A percentile compares a stretch with the other conserved stretches of the same genome.
These are phyloP conservation scores for Tetragonula carbonaria DNA, from an alignment of 2,888 invertebrate genomes.

Conservation along the genomic window DNA sequence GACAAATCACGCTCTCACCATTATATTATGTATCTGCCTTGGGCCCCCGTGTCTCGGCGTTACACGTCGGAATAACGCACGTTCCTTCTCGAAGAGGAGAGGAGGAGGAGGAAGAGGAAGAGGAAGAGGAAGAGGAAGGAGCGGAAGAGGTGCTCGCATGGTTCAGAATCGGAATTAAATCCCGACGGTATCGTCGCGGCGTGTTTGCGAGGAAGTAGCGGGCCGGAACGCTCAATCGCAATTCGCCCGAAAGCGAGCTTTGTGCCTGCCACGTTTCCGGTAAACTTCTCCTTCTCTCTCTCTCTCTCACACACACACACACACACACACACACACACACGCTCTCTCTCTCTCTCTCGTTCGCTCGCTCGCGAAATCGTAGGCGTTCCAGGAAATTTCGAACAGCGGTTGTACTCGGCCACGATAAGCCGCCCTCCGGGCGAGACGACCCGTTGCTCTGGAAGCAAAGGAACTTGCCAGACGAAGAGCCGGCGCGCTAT, in stretches of 20 bases:
- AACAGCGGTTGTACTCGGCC: conserved; percentile 65
- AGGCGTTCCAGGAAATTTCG: conserved; percentile 70
- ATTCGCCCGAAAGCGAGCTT: conserved; percentile 58
- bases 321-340: neutral
- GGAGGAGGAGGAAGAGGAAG: neutral
- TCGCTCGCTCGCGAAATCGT: conserved; percentile 50
- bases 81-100: neutral
- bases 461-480: conserved; percentile 73
- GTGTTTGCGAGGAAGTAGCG: conserved; percentile 27
- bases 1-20: neutral
- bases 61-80: neutral
- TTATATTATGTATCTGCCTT: no score
- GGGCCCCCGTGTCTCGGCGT: neutral
- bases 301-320: neutral
- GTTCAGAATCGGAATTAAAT: conserved; percentile 35
- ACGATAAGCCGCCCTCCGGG: conserved; percentile 72
- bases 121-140: neutral
- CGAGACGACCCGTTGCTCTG: conserved; percentile 66
- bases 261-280: conserved; percentile 51
- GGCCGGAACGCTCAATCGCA: conserved; percentile 47
- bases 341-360: neutral
- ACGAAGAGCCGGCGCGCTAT: conserved; percentile 61
- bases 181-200: conserved; percentile 22
- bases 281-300: conserved; percentile 32
- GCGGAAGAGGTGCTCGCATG: conserved; percentile 3